Percentiles rank a stretch among this genome's conserved stretches.
phyloP scores from a whole-genome alignment of 1,140 invertebrate genomes.

The Apis florea region DNA sequence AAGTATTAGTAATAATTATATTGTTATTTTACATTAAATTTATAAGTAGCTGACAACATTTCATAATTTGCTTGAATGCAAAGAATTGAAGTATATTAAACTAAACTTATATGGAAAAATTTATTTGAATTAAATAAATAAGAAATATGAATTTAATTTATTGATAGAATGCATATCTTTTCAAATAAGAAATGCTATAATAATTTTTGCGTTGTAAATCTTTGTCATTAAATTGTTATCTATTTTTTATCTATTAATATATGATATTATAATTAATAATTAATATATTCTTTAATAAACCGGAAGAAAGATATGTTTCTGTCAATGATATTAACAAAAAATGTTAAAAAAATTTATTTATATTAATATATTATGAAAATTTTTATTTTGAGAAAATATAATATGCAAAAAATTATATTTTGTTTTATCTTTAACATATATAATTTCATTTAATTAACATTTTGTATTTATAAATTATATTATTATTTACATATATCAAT shows the following conservation, averaged over 20 bases:
- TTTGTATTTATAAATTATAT: conserved; percentile 19
- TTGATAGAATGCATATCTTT: conserved; percentile 5
- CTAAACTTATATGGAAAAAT: neutral
- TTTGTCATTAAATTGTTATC: neutral
- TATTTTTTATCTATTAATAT: neutral
- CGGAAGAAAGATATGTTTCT: conserved; percentile 13
- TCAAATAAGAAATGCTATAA: neutral
- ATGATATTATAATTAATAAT: neutral
- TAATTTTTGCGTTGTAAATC: neutral
- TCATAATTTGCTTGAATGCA: conserved; percentile 9
- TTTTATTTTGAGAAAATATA: conserved; percentile 23
- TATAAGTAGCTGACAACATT: neutral
- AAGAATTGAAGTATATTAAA: conserved; percentile 5
- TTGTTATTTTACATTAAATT: conserved; percentile 10
- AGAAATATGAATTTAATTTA: neutral
- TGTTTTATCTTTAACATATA: conserved; percentile 17
- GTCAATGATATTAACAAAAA: neutral
- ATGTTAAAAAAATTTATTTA: neutral
- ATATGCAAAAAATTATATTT: neutral
- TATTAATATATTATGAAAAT: too few species aligned
- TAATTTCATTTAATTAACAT: conserved; percentile 25
- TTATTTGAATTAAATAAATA: conserved; percentile 11
- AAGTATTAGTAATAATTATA: conserved; percentile 22
- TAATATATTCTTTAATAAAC: neutral
- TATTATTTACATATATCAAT: conserved; percentile 7